Evolutionary conservation across 1,140 invertebrate genomes (phyloP).

Genomic region (Bombus superbus): DNA sequence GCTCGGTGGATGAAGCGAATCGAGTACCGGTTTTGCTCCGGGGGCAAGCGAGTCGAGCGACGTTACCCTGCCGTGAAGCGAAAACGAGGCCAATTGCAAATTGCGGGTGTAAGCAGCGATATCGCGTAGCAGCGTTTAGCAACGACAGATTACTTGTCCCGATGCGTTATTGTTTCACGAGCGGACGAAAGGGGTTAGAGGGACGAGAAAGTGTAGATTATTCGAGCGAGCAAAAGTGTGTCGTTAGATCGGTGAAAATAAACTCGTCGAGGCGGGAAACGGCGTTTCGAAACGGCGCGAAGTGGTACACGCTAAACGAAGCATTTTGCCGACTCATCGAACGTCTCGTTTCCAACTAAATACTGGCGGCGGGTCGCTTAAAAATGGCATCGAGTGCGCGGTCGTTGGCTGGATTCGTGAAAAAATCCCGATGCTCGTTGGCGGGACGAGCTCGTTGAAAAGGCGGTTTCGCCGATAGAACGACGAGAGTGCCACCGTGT

Average conservation of each 20-base stretch:
- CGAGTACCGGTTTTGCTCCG: slow-evolving; percentile 31
- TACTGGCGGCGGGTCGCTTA: not conserved
- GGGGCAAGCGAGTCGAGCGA: not conserved
- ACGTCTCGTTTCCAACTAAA: not conserved
- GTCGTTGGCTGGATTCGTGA: not conserved
- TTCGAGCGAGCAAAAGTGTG: slow-evolving; percentile 7
- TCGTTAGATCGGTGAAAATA: slow-evolving; percentile 34
- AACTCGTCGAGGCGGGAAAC: slow-evolving; percentile 13
- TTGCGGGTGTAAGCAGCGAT: slow-evolving; percentile 18
- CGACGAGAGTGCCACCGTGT: not conserved
- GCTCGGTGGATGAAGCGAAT: not conserved
- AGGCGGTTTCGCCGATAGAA: not conserved
- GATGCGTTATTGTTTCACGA: slow-evolving; percentile 17
- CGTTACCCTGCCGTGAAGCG: slow-evolving; percentile 16
- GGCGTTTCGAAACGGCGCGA: slow-evolving; percentile 27
- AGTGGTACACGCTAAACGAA: slow-evolving; percentile 32
- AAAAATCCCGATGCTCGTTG: slow-evolving; percentile 20
- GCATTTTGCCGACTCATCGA: slow-evolving; percentile 44
- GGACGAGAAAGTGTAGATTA: not conserved
- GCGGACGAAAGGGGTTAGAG: not conserved
- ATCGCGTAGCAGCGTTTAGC: slow-evolving; percentile 16
- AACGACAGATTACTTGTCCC: slow-evolving; percentile 17
- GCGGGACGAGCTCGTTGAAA: slow-evolving; percentile 11
- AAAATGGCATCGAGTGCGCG: not conserved
- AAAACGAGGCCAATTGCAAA: slow-evolving; percentile 51